Evolutionary conservation across 2,113 vertebrate species (phyloP), one percentile per base, ranked within the genome.

Genomic region (Sylvilagus bachmani): DNA sequence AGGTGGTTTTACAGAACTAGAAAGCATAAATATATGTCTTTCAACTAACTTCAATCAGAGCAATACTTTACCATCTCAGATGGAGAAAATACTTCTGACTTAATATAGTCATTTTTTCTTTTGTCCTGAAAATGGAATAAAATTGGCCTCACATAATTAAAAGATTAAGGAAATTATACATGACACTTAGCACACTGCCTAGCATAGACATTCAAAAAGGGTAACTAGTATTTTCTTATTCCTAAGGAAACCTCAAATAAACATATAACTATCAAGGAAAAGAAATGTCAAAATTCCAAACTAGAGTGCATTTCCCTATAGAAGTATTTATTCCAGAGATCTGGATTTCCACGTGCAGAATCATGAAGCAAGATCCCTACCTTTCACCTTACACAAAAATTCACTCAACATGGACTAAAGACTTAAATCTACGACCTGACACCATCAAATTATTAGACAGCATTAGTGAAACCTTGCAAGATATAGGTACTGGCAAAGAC

Each of bases 211-310:
- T 29, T 93, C 25, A 49, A 89, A 92, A 92, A 36, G 8, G 9
- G 67, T 77, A 93, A 67, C n/a, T 74, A 55, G 69, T 73, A 87
- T 38, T 89, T 85, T 94, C 33, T 85, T 81, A 78, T 58, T 36
- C 49, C 51, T 85, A n/a, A 82, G 85, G 51, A 94, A 85, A 49
- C 19, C 31, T 79, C 8, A 88, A n/a, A 12, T 80, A 84, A 74
- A 27, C 69, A 6, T 38, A 33, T 31, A 92, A 74, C 29, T 58
- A 89, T 17, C 89, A 82, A 77, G 49, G 21, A 83, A 87, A 94
- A 75, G 8, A 55, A 89, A 87, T 69, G 84, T 77, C 27, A 62
- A 94, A 90, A 36, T 16, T 74, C 2, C 11, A 86, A 55, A 67
- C 49, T 77, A 44, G 27, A 66, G 89, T 71, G 21, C 2, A 70